A percentile compares a stretch with the other conserved stretches of the same genome.
phyloP scores from a whole-genome alignment of 2,113 vertebrate species.

The Vimba vimba region DNA sequence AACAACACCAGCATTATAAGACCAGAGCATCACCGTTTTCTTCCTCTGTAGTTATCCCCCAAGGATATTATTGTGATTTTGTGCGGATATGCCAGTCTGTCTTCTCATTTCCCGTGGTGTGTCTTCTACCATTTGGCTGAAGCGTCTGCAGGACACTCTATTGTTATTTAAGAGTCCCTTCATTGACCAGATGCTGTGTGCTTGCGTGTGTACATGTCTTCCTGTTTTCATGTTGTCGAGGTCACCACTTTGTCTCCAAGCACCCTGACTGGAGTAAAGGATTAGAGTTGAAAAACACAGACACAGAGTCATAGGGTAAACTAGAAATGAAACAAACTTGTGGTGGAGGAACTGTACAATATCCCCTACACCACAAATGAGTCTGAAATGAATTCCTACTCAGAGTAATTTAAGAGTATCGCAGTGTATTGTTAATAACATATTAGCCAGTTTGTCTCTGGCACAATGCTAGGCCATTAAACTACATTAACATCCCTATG shows the following conservation, averaged over 20 bases:
- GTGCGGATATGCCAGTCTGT: conserved; percentile 35
- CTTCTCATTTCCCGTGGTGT: conserved; percentile 34
- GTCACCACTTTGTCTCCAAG: conserved; percentile 15
- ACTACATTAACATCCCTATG: background rate
- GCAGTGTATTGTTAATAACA: background rate
- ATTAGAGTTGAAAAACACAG: background rate
- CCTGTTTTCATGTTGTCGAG: conserved; percentile 46
- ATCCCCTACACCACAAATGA: background rate
- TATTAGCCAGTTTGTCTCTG: conserved; percentile 3
- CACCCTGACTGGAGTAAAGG: background rate
- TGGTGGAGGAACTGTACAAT: background rate
- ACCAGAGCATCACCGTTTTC: conserved; percentile 8
- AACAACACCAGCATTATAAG: background rate
- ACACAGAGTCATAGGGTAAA: background rate
- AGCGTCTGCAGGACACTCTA: conserved; percentile 26
- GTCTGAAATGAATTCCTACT: background rate
- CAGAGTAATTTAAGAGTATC: background rate
- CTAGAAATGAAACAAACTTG: background rate
- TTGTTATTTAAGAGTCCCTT: conserved; percentile 19
- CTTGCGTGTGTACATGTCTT: conserved; percentile 13
- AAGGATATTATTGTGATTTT: conserved; percentile 45
- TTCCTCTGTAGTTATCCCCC: conserved; percentile 1
- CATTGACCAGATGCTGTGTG: conserved; percentile 28
- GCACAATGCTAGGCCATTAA: background rate
- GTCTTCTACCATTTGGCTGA: conserved; percentile 17